Base-by-base conservation (phyloP, 2,113 vertebrate species). In the Amazona vittata region DNA sequence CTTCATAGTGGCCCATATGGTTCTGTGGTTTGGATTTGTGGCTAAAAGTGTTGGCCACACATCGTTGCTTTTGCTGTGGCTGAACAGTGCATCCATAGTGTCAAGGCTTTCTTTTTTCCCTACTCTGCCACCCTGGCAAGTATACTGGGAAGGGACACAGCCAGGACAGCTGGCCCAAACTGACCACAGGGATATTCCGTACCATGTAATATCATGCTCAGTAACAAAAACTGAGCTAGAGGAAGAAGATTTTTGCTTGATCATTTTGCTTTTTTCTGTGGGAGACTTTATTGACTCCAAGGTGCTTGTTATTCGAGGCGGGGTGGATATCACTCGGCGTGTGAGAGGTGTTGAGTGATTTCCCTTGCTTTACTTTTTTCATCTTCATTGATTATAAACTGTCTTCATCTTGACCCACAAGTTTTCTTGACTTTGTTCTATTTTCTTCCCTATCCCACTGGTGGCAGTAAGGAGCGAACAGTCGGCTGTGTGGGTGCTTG, bases 21-120 rank as follows among this genome's bases (percentile, higher is more conserved):
- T 90, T 69, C 86, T 83, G 47, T 95, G 35, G 65, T 89, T 79
- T 79, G 95, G 96, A 95, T 85, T 86, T 92, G 67, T 93, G 90
- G 57, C 79, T 92, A 33, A 86, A 91, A 39, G 62, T 47, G 18
- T 59, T 95, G 85, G 31, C 65, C 76, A 77, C 62, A 39, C 65
- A 35, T 49, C 74, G 24, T 44, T 88, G 63, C 85, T 94, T 73
- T 94, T 88, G 71, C 82, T 85, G 5, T 93, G 67, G 75, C 70
- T 88, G 85, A 89, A 55, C 82, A 76, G 88, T 7, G 2, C 39
- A 94, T 76, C 70, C 70, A 75, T 37, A n/a, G 44, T 50, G 12
- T 68, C 50, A 85, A 91, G 78, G 82, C 75, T 86, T 73, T 76
- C 41, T 47, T 6, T 76, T 33, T 57, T 46, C 69, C 53, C 55